Evolutionary conservation across 2,113 vertebrate species (phyloP).

Genomic region (Gallinago undulata): DNA sequence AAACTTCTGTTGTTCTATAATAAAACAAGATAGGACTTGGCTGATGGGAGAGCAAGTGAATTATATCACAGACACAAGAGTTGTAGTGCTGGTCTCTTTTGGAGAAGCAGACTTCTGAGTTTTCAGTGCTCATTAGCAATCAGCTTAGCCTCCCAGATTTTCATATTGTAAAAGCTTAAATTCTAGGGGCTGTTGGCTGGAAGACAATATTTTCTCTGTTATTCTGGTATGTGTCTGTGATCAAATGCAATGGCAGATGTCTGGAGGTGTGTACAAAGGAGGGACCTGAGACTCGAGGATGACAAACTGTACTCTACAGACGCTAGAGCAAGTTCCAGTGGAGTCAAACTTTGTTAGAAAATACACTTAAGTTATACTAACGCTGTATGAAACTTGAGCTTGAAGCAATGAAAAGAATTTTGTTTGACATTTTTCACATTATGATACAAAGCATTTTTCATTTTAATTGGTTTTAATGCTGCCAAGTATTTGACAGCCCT

Average conservation of each 20-base stretch:
- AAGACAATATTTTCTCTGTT: neutral
- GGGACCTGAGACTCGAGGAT: neutral
- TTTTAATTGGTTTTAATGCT: slow-evolving; percentile 55
- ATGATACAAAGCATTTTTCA: slow-evolving; percentile 35
- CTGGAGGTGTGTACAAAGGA: neutral
- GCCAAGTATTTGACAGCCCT: slow-evolving; percentile 36
- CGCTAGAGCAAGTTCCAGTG: neutral
- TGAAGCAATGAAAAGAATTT: slow-evolving; percentile 16
- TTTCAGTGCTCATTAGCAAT: neutral
- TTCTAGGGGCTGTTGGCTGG: neutral
- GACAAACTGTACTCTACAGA: neutral
- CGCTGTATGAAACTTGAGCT: neutral
- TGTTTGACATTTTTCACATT: slow-evolving; percentile 33
- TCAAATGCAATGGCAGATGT: neutral
- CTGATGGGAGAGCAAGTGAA: neutral
- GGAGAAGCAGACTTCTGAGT: neutral
- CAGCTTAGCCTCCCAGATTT: neutral
- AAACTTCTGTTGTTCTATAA: neutral
- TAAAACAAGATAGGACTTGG: neutral
- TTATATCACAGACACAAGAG: neutral
- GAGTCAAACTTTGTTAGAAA: neutral
- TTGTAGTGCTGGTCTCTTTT: neutral
- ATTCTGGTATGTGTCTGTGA: neutral
- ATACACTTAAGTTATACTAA: neutral
- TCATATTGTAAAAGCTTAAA: neutral